phyloP scores from a whole-genome alignment of 1,140 invertebrate genomes.

The Stegodyphus dumicola region DNA sequence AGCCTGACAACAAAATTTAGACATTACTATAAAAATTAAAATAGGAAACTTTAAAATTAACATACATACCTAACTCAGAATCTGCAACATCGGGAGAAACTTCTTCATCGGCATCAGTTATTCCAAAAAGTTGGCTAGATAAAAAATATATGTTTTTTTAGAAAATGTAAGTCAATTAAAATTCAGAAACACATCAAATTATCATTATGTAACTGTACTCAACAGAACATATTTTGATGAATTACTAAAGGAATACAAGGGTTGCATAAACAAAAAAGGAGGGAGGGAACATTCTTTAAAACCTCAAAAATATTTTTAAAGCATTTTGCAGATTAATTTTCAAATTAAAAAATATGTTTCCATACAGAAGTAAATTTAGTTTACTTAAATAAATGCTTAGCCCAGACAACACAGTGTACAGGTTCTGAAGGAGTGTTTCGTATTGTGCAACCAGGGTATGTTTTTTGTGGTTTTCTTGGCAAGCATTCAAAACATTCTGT shows the following conservation, averaged over 20 bases:
- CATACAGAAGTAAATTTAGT: no score
- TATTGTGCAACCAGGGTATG: conserved; percentile 98
- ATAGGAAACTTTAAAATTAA: neutral
- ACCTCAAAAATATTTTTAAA: no score
- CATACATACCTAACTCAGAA: conserved; percentile 25
- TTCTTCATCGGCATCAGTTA: conserved; percentile 95
- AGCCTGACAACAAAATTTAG: no score
- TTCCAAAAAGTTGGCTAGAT: conserved; percentile 94
- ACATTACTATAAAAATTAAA: neutral
- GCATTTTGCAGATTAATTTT: no score
- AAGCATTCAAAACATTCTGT: conserved; percentile 98
- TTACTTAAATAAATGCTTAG: conserved; percentile 98
- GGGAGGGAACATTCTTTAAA: no score
- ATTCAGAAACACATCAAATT: no score
- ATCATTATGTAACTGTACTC: no score
- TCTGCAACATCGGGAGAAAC: conserved; percentile 95
- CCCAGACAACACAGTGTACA: conserved; percentile 99
- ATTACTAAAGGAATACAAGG: no score
- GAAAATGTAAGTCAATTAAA: neutral
- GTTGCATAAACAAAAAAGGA: no score
- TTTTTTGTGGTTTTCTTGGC: conserved; percentile 90
- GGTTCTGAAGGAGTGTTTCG: conserved; percentile 99
- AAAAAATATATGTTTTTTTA: conserved; percentile 11
- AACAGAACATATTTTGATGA: no score
- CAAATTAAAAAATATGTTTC: no score